phyloP scores from a whole-genome alignment of 2,113 vertebrate species.

The Chitala chitala region DNA sequence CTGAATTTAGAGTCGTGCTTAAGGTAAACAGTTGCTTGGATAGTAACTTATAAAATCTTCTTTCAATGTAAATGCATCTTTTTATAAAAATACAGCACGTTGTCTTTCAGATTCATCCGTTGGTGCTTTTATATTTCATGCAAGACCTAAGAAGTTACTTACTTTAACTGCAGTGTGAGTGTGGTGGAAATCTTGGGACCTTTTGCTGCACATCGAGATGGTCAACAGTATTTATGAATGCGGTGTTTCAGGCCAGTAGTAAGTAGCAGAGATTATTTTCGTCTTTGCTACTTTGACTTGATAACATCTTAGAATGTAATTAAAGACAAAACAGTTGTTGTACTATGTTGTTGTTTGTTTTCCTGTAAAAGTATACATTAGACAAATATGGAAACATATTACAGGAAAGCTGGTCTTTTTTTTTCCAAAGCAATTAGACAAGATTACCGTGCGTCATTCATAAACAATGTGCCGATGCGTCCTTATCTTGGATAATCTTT shows the following conservation, averaged over 20 bases:
- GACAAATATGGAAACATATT: too few relatives aligned
- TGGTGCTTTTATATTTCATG: not conserved
- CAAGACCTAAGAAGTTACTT: not conserved
- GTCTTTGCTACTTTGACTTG: not conserved
- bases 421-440: too few relatives aligned
- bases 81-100: not conserved
- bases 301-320: slow-evolving; percentile 4
- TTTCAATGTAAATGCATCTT: not conserved
- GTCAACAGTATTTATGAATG: too few relatives aligned
- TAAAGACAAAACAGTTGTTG: too few relatives aligned
- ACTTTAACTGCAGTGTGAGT: too few relatives aligned
- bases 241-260: too few relatives aligned
- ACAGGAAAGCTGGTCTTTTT: too few relatives aligned
- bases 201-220: too few relatives aligned
- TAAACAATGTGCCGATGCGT: not conserved
- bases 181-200: too few relatives aligned
- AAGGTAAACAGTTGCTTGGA: not conserved
- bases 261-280: too few relatives aligned
- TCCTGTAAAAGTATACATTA: too few relatives aligned
- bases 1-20: not conserved
- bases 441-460: not conserved
- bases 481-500: not conserved
- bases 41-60: not conserved
- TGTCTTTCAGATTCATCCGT: not conserved
- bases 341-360: too few relatives aligned